These are phyloP conservation scores for Psilopogon haemacephalus DNA, from an alignment of 2,113 vertebrate genomes.

Conservation along the genomic window DNA sequence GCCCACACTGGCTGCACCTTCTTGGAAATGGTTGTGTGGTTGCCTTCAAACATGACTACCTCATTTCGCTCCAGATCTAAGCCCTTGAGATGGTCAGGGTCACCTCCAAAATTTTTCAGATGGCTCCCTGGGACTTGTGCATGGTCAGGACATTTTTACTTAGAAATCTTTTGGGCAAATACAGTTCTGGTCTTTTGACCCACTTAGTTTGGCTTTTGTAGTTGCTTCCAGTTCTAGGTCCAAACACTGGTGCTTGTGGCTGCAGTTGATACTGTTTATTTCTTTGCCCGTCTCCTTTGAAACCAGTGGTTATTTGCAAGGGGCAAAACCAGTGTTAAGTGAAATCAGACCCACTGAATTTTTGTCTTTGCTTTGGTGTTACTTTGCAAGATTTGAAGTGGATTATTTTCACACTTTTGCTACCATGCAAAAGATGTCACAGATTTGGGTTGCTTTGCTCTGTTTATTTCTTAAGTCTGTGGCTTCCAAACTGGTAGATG, in stretches of 20 bases:
- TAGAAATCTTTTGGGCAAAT: background rate
- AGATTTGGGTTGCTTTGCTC: background rate
- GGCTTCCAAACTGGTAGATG: background rate
- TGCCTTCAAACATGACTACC: background rate
- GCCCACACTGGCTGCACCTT: background rate
- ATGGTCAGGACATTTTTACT: background rate
- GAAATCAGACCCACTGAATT: background rate
- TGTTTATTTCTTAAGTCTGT: background rate
- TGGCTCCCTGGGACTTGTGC: background rate
- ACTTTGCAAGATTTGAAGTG: background rate
- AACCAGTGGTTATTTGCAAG: background rate
- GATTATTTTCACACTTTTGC: fast-evolving
- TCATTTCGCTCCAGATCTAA: background rate
- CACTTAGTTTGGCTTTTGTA: background rate
- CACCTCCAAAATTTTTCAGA: background rate
- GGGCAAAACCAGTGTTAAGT: background rate
- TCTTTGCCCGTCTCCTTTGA: background rate
- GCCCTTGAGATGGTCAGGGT: background rate
- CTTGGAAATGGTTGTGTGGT: background rate
- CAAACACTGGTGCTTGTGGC: background rate
- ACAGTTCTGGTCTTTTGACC: background rate
- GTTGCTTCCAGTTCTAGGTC: background rate
- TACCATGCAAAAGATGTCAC: background rate
- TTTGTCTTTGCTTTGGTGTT: background rate
- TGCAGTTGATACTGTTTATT: background rate